phyloP scores from a whole-genome alignment of 2,797 vertebrate genomes.

The Xenentodon cancila region DNA sequence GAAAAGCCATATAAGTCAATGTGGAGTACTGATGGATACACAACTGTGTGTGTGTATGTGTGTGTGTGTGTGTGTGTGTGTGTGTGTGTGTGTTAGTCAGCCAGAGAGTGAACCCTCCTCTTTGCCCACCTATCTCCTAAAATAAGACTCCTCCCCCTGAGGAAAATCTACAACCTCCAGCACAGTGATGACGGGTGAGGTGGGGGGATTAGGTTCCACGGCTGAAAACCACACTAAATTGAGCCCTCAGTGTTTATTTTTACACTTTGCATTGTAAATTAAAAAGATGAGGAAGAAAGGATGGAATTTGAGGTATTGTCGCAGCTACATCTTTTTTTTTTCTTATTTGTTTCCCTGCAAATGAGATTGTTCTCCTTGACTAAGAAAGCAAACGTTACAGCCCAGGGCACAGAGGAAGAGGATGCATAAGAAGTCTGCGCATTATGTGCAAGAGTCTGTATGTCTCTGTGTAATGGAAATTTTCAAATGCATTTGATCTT shows the following conservation, averaged over 20 bases:
- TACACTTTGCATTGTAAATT: slow-evolving; percentile 84
- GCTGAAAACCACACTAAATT: slow-evolving; percentile 83
- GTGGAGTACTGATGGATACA: too few species aligned
- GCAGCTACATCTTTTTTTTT: slow-evolving; percentile 68
- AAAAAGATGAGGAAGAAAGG: slow-evolving; percentile 60
- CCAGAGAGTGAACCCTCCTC: slow-evolving; percentile 56
- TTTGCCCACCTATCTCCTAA: slow-evolving; percentile 81
- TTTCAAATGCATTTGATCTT: slow-evolving; percentile 68
- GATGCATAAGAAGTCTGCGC: slow-evolving; percentile 74
- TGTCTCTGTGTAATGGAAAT: slow-evolving; percentile 37
- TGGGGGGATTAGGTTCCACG: slow-evolving; percentile 79
- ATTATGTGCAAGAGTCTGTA: slow-evolving; percentile 53
- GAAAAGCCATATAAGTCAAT: too few species aligned
- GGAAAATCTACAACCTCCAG: slow-evolving; percentile 75
- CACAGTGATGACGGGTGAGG: slow-evolving; percentile 46
- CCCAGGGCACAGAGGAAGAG: slow-evolving; percentile 74
- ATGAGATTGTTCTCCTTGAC: slow-evolving; percentile 84
- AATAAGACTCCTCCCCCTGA: slow-evolving; percentile 58
- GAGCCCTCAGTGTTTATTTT: slow-evolving; percentile 84
- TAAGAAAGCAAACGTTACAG: slow-evolving; percentile 82
- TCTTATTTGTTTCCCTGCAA: slow-evolving; percentile 80
- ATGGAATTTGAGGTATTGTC: slow-evolving; percentile 76
- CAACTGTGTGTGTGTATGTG: not conserved
- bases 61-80: not conserved
- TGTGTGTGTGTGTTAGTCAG: not conserved